These are phyloP conservation scores for Lysandra bellargus DNA, from an alignment of 2,888 invertebrate species.

Conservation along the genomic window DNA sequence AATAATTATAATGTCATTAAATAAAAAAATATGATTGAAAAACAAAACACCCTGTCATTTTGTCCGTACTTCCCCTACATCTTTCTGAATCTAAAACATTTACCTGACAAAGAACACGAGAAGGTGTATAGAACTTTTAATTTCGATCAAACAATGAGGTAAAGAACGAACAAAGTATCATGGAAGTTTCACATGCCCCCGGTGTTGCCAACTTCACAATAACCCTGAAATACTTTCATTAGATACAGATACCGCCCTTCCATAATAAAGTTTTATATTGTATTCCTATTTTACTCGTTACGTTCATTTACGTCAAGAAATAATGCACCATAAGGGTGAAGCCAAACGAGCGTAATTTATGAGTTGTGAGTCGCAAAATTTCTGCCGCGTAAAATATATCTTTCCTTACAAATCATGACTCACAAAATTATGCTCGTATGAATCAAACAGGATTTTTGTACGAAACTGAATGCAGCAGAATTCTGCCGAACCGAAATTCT, in stretches of 20 bases:
- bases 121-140: not conserved
- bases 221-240: slow-evolving; percentile 11
- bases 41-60: too few relatives aligned
- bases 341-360: too few relatives aligned
- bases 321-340: not conserved
- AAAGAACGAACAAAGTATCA: not conserved
- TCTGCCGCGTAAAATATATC: too few relatives aligned
- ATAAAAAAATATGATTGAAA: too few relatives aligned
- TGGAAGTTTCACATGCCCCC: slow-evolving; percentile 1
- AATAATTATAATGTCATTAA: too few relatives aligned
- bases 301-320: not conserved
- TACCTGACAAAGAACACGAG: not conserved
- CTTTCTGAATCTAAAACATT: not conserved
- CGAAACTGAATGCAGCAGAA: too few relatives aligned
- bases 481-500: too few relatives aligned
- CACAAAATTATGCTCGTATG: too few relatives aligned
- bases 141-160: not conserved
- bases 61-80: not conserved
- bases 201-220: not conserved
- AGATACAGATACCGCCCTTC: not conserved
- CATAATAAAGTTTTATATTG: not conserved
- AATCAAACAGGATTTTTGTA: too few relatives aligned
- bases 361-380: too few relatives aligned
- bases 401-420: too few relatives aligned
- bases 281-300: not conserved